phyloP scores from a whole-genome alignment of 2,888 invertebrate species.

The Sepioteuthis lessoniana region DNA sequence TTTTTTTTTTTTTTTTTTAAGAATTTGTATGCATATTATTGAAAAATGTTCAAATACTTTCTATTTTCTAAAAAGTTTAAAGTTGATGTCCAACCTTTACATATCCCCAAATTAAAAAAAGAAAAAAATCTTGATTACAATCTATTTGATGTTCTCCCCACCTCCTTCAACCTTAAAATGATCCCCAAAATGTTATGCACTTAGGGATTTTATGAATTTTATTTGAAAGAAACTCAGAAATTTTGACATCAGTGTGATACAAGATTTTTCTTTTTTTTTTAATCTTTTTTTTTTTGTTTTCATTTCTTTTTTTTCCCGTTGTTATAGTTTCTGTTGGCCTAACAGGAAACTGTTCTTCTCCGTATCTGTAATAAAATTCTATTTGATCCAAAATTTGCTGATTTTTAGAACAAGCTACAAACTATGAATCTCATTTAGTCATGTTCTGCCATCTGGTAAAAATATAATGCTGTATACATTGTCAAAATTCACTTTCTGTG shows the following conservation, averaged over 20 bases:
- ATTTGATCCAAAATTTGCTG: neutral
- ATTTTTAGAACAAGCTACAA: neutral
- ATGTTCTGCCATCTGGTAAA: neutral
- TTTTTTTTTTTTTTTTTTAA: neutral
- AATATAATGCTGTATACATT: neutral
- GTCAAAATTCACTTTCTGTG: constrained; percentile 11
- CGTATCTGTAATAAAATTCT: neutral
- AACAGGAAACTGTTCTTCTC: neutral
- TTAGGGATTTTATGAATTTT: neutral
- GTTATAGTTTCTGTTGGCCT: neutral
- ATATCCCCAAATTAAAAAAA: neutral
- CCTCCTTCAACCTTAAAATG: neutral
- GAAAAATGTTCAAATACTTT: neutral
- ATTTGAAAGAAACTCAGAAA: neutral
- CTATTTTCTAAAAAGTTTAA: constrained; percentile 5
- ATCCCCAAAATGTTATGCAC: neutral
- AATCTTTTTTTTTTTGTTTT: neutral
- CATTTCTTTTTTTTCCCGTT: neutral
- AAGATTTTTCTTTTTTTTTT: neutral
- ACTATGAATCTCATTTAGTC: neutral
- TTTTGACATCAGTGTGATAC: neutral
- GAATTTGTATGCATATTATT: neutral
- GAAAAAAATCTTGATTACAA: neutral
- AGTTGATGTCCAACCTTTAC: neutral
- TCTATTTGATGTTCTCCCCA: neutral